Evolutionary conservation across 1,140 invertebrate genomes (phyloP), one percentile per base, ranked within the genome.

Genomic region (Drosophila kepulauana): DNA sequence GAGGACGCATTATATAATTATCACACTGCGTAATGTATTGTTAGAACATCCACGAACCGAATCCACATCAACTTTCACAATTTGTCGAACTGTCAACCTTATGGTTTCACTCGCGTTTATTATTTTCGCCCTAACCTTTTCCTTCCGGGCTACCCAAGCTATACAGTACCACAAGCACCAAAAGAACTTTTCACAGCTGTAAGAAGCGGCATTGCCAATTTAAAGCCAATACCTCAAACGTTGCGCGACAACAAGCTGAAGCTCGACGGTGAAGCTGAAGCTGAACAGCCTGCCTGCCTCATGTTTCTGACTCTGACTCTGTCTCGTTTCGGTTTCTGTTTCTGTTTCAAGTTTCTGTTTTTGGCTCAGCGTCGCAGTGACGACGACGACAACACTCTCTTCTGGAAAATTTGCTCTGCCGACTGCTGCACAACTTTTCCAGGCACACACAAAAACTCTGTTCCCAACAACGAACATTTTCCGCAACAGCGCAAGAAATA

Each of bases 381-480:
- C n/a, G 68, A 16, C 43, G 57, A 28, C 13, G 67, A 16, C n/a
- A 49, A 16, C 43, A 49, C 71, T 69, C 72, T 75, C 72, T 57
- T 33, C 35, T 75, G 66, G 72, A 70, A 74, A 63, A 63, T 49
- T 38, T n/a, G 49, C 51, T 38, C 66, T 41, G 56, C 30, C 51
- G 71, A 74, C 70, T 59, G 71, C 70, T 59, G 71, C 65, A 54
- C 65, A 52, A 54, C 51, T 69, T 63, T 75, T 75, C 72, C 72
- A 75, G 72, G 66, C 43, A 57, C 33, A 54, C 33, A 54, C 48
- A 57, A 54, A 54, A 74, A 68, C 28, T 41, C n/a, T 54, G 51
- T 41, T 68, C 49, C 57, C 30, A 68, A 46, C 28, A 28, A 38
- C 35, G 35, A 10, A 10, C 35, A 38, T 38, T 8, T 54, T 30